Percentiles rank a stretch among this genome's conserved stretches.
These are phyloP conservation scores for Nannoperca obscura DNA, from an alignment of 2,797 vertebrate genomes.

Conservation along the genomic window DNA sequence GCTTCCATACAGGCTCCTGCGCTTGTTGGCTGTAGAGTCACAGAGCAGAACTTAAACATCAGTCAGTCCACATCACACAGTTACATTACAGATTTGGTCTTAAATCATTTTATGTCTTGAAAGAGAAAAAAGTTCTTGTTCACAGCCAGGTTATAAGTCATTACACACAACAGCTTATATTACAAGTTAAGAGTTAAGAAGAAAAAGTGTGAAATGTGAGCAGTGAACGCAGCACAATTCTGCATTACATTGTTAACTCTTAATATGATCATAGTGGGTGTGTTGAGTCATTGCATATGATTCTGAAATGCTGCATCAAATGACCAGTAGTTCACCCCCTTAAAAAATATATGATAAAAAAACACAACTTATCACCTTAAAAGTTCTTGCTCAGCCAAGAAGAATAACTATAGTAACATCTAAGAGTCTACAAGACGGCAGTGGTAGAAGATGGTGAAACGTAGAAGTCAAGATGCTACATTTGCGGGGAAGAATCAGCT, in stretches of 20 bases:
- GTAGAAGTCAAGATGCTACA: background rate
- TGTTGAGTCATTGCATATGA: background rate
- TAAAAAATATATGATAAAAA: background rate
- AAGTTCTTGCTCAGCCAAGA: background rate
- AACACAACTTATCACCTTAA: background rate
- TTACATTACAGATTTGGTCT: background rate
- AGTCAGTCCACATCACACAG: background rate
- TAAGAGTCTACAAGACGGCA: background rate
- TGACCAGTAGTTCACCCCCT: background rate
- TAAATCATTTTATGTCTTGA: background rate
- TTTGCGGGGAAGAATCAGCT: background rate
- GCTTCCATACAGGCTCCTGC: constrained; percentile 92
- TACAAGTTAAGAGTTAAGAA: background rate
- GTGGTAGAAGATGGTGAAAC: background rate
- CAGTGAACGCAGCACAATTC: background rate
- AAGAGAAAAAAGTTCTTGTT: background rate
- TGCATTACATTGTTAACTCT: constrained; percentile 1
- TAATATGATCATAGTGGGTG: background rate
- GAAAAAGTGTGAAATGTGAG: background rate
- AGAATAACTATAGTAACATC: background rate
- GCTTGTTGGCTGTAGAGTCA: constrained; percentile 89
- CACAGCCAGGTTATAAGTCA: background rate
- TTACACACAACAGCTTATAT: background rate
- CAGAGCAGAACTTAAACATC: constrained; percentile 22
- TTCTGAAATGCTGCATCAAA: background rate